Evolutionary conservation across 2,888 invertebrate genomes (phyloP), one percentile per base, ranked within the genome.

Genomic region (Adela reaumurella): DNA sequence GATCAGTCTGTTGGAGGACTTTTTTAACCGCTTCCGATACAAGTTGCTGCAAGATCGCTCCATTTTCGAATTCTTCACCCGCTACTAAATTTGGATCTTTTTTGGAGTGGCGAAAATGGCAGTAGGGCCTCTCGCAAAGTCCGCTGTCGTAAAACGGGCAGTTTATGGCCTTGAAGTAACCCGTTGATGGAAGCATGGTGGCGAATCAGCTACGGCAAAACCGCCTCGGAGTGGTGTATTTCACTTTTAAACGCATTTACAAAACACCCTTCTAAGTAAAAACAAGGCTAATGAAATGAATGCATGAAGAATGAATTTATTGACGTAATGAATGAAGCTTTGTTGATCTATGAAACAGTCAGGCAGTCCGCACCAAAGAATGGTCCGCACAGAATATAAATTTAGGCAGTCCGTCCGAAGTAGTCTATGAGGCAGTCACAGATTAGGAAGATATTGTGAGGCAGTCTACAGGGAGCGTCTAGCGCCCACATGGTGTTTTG

Each of bases 111-210:
- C 90, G 87, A 70, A 91, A 96, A 74, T 95, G 94, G 74, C 96
- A 96, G 71, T 94, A 93, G 18, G 94, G 94, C 60, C 96, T 82
- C 57, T 89, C 89, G 73, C 96, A 96, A 47, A 84, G 74, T 53
- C 87, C 89, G 64, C 81, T 85, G 61, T 89, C 86, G 67, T 85
- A 92, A 74, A 89, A 94, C 19, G 95, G 94, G 68, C 96, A 96
- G 59, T 83, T 84, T 55, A 93, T 85, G 59, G 86, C 85, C 73
- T 90, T 89, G 64, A 96, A 96, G 67, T 91, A 89, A 54, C 94
- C 95, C 57, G 91, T 90, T 51, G 94, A 90, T 42, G 94, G 92
- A 62, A 96, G 83, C 96, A 96, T 96, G 67, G 73, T 67, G 44
- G 17, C 10, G 8, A 4, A 24, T 6, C 24, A 24, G n/a, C 24